Base-by-base conservation (phyloP, 2,797 vertebrate genomes). In the Acipenser transmontanus region DNA sequence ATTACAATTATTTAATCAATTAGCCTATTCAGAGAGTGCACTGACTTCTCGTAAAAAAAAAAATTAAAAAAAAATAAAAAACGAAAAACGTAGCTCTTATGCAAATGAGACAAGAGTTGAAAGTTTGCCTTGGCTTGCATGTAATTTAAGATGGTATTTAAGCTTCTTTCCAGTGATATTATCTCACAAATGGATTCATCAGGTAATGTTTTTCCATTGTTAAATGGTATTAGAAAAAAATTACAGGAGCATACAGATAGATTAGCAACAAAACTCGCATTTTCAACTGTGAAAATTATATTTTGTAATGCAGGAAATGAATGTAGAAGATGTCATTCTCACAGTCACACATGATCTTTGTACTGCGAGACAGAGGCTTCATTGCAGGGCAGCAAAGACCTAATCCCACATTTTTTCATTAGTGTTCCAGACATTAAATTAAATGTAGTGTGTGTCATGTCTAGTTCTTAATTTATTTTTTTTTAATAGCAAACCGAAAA, bases 101-200 rank as follows among this genome's bases (percentile, higher is more conserved):
- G 89, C 87, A 93, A 93, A 94, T 92, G 73, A 88, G 83, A 77
- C 87, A 85, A 84, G 76, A 84, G 86, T 83, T 88, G 85, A 91
- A 93, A 89, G 83, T 90, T 91, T 88, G 78, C 84, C 86, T 87
- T 79, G 75, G 80, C 86, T 82, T 88, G 89, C 86, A 91, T 92
- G 91, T 92, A 92, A 96, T 90, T 94, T 93, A 91, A 88, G 90
- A 92, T 94, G 92, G 83, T 90, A 95, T 94, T 95, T 94, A 92
- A 89, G 86, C 82, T 81, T 87, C 77, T 84, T 88, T 82, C 82
- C 75, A 72, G 76, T 86, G 89, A 93, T 91, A 88, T 78, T 89
- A 93, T 93, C 90, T 76, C 77, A 80, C 86, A 94, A 94, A 94
- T 85, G 79, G 91, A 93, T 94, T 92, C 85, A 92, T 91, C 91